Conservation (phyloP, 2,888 invertebrate genomes). For the Pyrrhia umbra region DNA sequence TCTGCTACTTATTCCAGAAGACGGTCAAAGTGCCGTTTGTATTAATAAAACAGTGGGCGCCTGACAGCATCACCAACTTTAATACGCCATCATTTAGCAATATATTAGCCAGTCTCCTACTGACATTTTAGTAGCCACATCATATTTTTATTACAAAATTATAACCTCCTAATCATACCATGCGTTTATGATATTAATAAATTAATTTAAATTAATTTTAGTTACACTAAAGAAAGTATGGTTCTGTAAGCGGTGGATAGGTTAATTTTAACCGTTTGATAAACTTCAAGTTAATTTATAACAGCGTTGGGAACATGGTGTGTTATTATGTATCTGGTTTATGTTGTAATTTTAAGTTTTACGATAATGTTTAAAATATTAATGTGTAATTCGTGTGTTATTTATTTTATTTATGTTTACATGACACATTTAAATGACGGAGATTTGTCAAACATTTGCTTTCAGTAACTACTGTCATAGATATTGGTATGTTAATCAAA, state of each 20-base stretch:
- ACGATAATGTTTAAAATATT: slow-evolving; percentile 15
- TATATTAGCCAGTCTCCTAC: slow-evolving; percentile 35
- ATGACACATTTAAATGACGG: background rate
- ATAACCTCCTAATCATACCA: slow-evolving; percentile 52
- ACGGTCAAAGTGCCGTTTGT: slow-evolving; percentile 37
- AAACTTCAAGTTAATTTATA: slow-evolving; percentile 64
- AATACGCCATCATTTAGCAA: slow-evolving; percentile 54
- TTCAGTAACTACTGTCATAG: no score
- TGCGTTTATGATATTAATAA: slow-evolving; percentile 57
- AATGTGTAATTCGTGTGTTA: slow-evolving; percentile 12
- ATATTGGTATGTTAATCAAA: no score
- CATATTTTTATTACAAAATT: slow-evolving; percentile 52
- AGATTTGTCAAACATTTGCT: no score
- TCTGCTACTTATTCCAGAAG: slow-evolving; percentile 4
- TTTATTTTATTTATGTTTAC: slow-evolving; percentile 16
- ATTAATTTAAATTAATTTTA: slow-evolving; percentile 61
- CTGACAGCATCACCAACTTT: slow-evolving; percentile 33
- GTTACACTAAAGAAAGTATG: slow-evolving; percentile 48
- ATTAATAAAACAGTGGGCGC: slow-evolving; percentile 60
- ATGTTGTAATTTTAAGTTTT: slow-evolving; percentile 46
- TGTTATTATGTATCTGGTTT: slow-evolving; percentile 29
- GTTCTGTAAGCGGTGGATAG: slow-evolving; percentile 52
- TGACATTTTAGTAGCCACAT: slow-evolving; percentile 24
- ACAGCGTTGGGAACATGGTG: slow-evolving; percentile 49
- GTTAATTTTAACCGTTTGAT: slow-evolving; percentile 68